Base-by-base conservation (phyloP, 2,113 vertebrate species). In the Elephantulus edwardii region DNA sequence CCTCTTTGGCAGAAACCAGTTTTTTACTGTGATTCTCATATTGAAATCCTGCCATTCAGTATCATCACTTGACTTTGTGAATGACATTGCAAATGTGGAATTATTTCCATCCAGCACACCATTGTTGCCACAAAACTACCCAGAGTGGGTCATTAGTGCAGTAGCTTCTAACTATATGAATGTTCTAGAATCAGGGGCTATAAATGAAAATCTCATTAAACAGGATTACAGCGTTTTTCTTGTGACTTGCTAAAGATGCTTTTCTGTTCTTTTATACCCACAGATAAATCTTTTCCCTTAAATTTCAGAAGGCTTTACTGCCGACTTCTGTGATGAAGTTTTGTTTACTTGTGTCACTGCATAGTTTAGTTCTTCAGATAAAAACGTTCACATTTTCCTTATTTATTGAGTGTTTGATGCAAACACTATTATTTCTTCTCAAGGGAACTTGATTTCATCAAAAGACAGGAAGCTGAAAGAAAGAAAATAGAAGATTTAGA, bases 361-460 rank as follows among this genome's bases (percentile, higher is more conserved):
- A 28, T 6, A 46, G 14, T 66, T 64, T 46, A 81, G 26, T 46
- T 20, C 40, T 88, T 92, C 87, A 24, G 16, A 58, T 68, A 60
- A 84, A n/a, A 86, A 66, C 44, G n/a, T 66, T 74, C 13, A 52
- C 2, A 26, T 54, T 94, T 94, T n/a, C 86, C 28, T 92, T 44
- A 78, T 89, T 54, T 92, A 88, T 3, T 42, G 28, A 83, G 91
- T 93, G 60, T 94, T 93, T 92, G 64, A 91, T 96, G 71, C 85
- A 93, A 96, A 83, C 93, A 93, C 92, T 83, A 82, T 2, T 86
- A 6, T 94, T 94, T 89, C 83, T 91, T 80, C 87, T 97, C 93
- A 96, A 99, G 99, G 98, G 99, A 99, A 97, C 97, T 99, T 93
- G 99, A 99, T 97, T 99, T 99, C 95, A 97, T 99, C 97, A 99